Evolutionary conservation across 2,113 vertebrate genomes (phyloP).

Genomic region (Apus apus): DNA sequence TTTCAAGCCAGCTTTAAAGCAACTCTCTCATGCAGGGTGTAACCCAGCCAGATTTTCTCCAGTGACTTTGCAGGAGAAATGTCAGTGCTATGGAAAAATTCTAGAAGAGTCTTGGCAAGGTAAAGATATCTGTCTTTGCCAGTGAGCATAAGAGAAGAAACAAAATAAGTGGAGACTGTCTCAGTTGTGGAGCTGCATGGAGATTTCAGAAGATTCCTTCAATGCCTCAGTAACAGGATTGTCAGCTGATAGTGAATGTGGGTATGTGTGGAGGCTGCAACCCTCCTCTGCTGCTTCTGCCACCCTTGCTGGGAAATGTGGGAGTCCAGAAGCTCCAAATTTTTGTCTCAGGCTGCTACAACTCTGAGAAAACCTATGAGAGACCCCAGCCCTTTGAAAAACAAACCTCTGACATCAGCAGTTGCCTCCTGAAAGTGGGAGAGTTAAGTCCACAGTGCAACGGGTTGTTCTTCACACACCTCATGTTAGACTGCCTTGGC

Average conservation of each 20-base stretch:
- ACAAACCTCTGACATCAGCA: background rate
- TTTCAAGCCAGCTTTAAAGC: background rate
- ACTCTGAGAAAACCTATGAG: background rate
- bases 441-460: too few relatives aligned
- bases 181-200: background rate
- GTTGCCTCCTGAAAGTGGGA: background rate
- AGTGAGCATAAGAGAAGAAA: background rate
- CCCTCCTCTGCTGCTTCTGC: background rate
- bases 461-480: background rate
- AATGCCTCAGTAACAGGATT: background rate
- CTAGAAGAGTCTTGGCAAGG: background rate
- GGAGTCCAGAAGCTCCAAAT: background rate
- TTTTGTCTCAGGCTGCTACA: background rate
- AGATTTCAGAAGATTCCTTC: background rate
- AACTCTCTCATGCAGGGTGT: rapidly evolving
- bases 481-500: background rate
- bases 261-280: background rate
- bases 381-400: background rate
- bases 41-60: background rate
- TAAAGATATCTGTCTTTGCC: background rate
- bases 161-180: background rate
- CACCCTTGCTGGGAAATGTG: background rate
- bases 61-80: background rate
- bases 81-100: background rate
- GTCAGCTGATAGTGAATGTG: background rate